A percentile compares a stretch with the other conserved stretches of the same genome.
These are phyloP conservation scores for Micronycteris hirsuta DNA, from an alignment of 2,113 vertebrate genomes.

Conservation along the genomic window DNA sequence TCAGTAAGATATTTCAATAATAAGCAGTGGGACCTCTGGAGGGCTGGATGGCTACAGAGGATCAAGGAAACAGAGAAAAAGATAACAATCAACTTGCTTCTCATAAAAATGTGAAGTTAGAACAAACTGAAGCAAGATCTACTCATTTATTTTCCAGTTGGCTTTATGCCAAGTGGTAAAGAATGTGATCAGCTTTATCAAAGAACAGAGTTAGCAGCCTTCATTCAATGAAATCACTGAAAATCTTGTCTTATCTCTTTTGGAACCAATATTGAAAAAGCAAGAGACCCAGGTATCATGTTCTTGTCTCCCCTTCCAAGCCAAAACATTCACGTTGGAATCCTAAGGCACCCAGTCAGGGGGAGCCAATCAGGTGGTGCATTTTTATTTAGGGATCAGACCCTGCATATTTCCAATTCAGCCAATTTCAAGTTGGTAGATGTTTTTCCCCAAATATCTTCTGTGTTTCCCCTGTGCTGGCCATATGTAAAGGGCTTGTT, in stretches of 20 bases:
- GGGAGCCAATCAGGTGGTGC: not conserved
- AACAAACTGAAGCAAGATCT: not conserved
- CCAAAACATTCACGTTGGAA: not conserved
- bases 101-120: not conserved
- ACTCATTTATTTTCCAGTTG: not conserved
- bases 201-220: not conserved
- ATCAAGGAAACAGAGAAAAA: conserved; percentile 3
- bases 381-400: not conserved
- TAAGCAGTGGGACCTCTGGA: not conserved
- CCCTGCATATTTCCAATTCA: not conserved
- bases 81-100: not conserved
- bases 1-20: not conserved
- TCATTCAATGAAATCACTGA: not conserved
- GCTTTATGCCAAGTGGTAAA: not conserved
- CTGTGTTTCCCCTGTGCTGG: not conserved
- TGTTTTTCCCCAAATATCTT: not conserved
- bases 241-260: not conserved
- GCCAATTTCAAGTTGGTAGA: not conserved
- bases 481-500: not conserved
- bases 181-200: not conserved
- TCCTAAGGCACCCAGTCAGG: not conserved
- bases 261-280: not conserved
- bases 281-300: not conserved
- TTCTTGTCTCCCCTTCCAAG: not conserved
- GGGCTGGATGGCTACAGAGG: not conserved